Evolutionary conservation across 2,888 invertebrate genomes (phyloP), one percentile per base, ranked within the genome.

Genomic region (Pilophorus perplexus): DNA sequence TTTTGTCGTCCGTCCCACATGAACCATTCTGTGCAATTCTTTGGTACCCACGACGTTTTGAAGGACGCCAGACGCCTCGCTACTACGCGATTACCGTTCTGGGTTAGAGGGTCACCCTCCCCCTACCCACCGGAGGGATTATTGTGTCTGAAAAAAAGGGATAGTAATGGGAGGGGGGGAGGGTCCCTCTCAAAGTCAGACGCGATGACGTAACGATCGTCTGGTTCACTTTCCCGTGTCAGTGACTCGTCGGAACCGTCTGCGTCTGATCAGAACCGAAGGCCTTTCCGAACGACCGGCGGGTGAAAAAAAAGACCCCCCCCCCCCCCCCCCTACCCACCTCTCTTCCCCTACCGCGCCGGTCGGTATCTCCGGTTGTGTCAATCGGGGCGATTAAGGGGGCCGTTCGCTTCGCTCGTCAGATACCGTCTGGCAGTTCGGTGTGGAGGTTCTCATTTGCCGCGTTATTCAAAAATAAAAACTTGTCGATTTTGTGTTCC

Each of bases 221-320:
- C 55, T 55, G 55, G 55, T 55, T 55, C 55, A 55, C 55, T 55
- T 55, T 55, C 38, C 28, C 55, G 55, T 55, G 55, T 55, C 55
- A 55, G 33, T 55, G 55, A 55, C 55, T 55, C 55, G 46, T 46
- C 46, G 22, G 46, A 46, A n/a, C n/a, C 25, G 46, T 46, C 46
- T 46, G 46, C 25, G 46, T 46, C 46, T 46, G 46, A 46, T 46
- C 46, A 23, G n/a, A n/a, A 46, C 23, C 25, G 46, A 46, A 46
- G 46, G 46, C 46, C 46, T 14, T 12, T 4, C n/a, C 4, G n/a
- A 23, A 46, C n/a, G 23, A 46, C 10, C 10, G 33, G 10, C 6
- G 33, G 10, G 33, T 8, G 10, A 10, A 33, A 33, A 33, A 33
- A 33, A 46, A 46, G 25, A 42, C 3, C 2, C n/a, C 20, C 14